Conservation (phyloP, 2,888 invertebrate genomes). For the Biston stratarius region DNA sequence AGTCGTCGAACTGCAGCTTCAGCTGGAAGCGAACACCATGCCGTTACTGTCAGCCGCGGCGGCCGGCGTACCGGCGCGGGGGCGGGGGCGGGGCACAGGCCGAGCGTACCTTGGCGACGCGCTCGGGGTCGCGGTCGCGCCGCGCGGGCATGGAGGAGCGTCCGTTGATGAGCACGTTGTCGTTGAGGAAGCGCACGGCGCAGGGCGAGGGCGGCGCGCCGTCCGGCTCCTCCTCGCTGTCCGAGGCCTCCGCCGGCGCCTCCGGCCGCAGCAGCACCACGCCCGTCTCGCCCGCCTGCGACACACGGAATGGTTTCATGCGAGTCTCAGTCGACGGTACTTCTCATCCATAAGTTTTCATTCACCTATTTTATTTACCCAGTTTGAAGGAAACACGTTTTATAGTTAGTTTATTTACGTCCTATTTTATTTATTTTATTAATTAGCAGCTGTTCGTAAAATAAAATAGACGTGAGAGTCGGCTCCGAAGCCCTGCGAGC, state of each 20-base stretch:
- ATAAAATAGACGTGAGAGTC: too few relatives aligned
- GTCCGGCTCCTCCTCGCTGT: constrained; percentile 49
- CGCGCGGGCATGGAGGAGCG: constrained; percentile 92
- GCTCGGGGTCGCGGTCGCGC: constrained; percentile 65
- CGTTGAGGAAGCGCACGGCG: constrained; percentile 94
- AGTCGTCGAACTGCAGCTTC: constrained; percentile 96
- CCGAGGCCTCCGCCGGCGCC: constrained; percentile 71
- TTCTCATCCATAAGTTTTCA: too few relatives aligned
- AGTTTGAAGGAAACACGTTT: too few relatives aligned
- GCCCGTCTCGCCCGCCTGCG: constrained; percentile 76
- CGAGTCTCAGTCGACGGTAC: too few relatives aligned
- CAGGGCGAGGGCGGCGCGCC: constrained; percentile 91
- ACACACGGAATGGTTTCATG: neutral
- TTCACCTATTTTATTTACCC: too few relatives aligned
- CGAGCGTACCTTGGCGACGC: constrained; percentile 89
- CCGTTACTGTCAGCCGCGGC: too few relatives aligned
- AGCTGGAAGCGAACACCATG: constrained; percentile 83
- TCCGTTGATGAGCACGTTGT: constrained; percentile 96
- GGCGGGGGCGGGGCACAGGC: constrained; percentile 84
- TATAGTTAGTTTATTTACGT: too few relatives aligned
- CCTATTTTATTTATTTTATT: too few relatives aligned
- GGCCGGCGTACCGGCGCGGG: constrained; percentile 77
- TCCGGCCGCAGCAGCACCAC: constrained; percentile 83
- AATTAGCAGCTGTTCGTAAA: too few relatives aligned
- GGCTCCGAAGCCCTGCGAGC: too few relatives aligned